A percentile compares a stretch with the other conserved stretches of the same genome.
Evolutionary conservation across 2,113 vertebrate species (phyloP).

Genomic region (Entosphenus tridentatus): DNA sequence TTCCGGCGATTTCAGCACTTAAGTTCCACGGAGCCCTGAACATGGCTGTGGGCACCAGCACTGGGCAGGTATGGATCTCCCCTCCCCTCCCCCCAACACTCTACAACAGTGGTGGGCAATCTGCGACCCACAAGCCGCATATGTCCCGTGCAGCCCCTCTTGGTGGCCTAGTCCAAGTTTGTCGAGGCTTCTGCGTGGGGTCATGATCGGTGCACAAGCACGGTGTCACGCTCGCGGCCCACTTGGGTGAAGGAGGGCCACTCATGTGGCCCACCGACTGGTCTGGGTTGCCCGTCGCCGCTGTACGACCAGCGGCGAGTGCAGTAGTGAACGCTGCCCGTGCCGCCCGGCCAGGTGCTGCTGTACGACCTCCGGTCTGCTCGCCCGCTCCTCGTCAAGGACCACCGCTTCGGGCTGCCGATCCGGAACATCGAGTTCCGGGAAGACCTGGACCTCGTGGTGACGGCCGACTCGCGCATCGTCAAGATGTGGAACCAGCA

Average conservation of each 20-base stretch:
- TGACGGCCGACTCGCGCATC: slow-evolving; percentile 76
- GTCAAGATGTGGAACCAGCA: slow-evolving; percentile 91
- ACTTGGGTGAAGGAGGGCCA: too few species aligned
- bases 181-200: too few species aligned
- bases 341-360: slow-evolving; percentile 32
- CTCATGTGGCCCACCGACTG: too few species aligned
- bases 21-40: slow-evolving; percentile 56
- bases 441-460: slow-evolving; percentile 42
- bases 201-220: too few species aligned
- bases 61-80: slow-evolving; percentile 47
- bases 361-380: slow-evolving; percentile 74
- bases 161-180: too few species aligned
- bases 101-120: too few species aligned
- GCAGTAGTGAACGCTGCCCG: too few species aligned
- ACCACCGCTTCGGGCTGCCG: slow-evolving; percentile 74
- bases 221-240: too few species aligned
- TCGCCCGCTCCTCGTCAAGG: slow-evolving; percentile 60
- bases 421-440: slow-evolving; percentile 74
- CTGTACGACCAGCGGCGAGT: too few species aligned
- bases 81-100: not conserved
- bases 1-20: slow-evolving; percentile 60
- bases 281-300: too few species aligned
- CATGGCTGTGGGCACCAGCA: slow-evolving; percentile 75
- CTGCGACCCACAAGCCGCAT: too few species aligned
- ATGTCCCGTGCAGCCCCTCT: too few species aligned